A percentile compares a stretch with the other conserved stretches of the same genome.
These are phyloP conservation scores for Nomia melanderi DNA, from an alignment of 1,140 invertebrate genomes.

Conservation along the genomic window DNA sequence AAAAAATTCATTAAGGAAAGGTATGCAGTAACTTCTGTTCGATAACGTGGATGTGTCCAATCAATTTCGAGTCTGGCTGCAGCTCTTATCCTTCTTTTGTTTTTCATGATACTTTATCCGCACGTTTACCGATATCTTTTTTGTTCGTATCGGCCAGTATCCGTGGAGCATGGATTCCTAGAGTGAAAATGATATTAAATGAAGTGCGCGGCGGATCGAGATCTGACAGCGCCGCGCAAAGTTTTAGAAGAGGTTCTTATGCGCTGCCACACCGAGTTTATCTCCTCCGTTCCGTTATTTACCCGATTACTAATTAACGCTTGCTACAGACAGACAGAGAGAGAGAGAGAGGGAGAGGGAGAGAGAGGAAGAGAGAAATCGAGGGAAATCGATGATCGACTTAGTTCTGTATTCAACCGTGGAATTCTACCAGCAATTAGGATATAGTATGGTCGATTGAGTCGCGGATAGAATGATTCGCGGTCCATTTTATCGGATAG, in stretches of 20 bases:
- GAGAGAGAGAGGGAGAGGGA: constrained; percentile 29
- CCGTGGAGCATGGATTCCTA: too few relatives aligned
- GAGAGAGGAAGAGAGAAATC: constrained; percentile 26
- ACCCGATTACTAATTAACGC: constrained; percentile 52
- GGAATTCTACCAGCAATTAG: neutral
- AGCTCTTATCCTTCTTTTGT: too few relatives aligned
- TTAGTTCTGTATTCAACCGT: constrained; percentile 1
- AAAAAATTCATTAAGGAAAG: too few relatives aligned
- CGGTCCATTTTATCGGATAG: constrained; percentile 18
- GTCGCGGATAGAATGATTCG: neutral
- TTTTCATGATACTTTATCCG: too few relatives aligned
- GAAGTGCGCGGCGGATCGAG: neutral
- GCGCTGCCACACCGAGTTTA: constrained; percentile 12
- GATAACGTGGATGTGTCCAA: too few relatives aligned
- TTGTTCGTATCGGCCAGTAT: too few relatives aligned
- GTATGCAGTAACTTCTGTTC: too few relatives aligned
- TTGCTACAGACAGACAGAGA: constrained; percentile 1
- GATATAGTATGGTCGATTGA: constrained; percentile 1
- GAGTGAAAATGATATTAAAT: neutral
- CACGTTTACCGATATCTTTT: too few relatives aligned
- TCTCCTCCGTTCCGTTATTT: constrained; percentile 53
- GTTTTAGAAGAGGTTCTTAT: too few relatives aligned
- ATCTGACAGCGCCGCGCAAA: too few relatives aligned
- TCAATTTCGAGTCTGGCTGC: too few relatives aligned
- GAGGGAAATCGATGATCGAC: constrained; percentile 44